Evolutionary conservation across 1,140 invertebrate genomes (phyloP).

Genomic region (Lepidurus couesii): DNA sequence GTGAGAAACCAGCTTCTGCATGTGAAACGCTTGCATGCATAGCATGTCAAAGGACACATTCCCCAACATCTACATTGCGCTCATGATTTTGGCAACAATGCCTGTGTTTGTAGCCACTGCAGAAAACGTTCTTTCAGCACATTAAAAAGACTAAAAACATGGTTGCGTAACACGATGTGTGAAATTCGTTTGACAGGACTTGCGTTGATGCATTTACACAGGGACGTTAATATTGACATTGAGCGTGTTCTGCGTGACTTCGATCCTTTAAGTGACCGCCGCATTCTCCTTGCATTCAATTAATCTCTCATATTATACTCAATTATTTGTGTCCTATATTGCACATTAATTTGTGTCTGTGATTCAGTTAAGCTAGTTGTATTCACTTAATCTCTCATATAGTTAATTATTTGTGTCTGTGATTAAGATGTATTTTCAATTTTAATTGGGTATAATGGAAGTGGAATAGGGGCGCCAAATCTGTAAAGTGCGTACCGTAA

Average conservation of each 20-base stretch:
- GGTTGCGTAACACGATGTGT: conserved; percentile 39
- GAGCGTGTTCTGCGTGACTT: background rate
- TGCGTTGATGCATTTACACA: conserved; percentile 37
- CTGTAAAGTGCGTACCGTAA: too few relatives aligned
- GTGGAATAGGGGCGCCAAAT: too few relatives aligned
- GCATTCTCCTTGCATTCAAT: background rate
- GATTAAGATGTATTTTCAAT: too few relatives aligned
- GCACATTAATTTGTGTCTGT: background rate
- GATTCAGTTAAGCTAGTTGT: background rate
- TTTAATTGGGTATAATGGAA: too few relatives aligned
- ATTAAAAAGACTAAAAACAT: conserved; percentile 49
- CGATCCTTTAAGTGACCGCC: background rate
- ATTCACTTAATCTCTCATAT: too few relatives aligned
- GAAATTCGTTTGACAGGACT: conserved; percentile 37
- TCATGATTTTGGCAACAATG: background rate
- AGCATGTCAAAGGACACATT: too few relatives aligned
- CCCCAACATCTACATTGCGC: too few relatives aligned
- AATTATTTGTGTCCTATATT: background rate
- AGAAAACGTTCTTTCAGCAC: too few relatives aligned
- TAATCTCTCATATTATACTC: background rate
- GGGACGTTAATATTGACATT: background rate
- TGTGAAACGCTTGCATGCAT: background rate
- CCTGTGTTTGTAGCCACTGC: too few relatives aligned
- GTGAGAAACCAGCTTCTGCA: background rate
- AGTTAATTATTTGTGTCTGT: too few relatives aligned